Base-by-base conservation (phyloP, 2,113 vertebrate species). In the Coracopsis vasa region DNA sequence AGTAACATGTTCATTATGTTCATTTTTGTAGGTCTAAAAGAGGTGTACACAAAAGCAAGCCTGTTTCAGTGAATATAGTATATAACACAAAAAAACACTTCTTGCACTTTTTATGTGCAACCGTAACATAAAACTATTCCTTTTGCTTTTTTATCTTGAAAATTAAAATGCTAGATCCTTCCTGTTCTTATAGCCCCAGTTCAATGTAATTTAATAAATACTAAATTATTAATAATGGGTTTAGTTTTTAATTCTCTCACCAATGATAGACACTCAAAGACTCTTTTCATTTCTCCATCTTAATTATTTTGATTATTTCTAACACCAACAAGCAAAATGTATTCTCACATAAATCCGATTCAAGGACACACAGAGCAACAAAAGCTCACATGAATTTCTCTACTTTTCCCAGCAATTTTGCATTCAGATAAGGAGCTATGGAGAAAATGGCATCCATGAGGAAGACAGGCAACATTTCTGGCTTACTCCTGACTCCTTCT, bases 1-100 rank as follows among this genome's bases (percentile, higher is more conserved):
- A 61, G 41, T 60, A 69, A 53, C 0, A 0, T 4, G 3, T 41
- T 45, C 21, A 47, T 56, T 1, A 0, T 6, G 4, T n/a, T 44
- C 28, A 44, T 65, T 81, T 58, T 51, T 67, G 3, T 35, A 71
- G 75, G 31, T 8, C 29, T 70, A 50, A 91, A 92, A 81, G 17
- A 33, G 86, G 18, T 86, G 18, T 6, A 71, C 19, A 39, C 18
- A 93, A 80, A 75, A 14, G 8, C 5, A 75, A 70, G 18, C 10
- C 12, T 60, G 1, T 56, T 93, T 47, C 47, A 82, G 70, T 9
- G 11, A 51, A 60, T 42, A 39, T 4, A 48, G 2, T 11, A 50
- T 5, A 48, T 10, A 66, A 53, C 6, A 14, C 60, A 66, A 13
- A 27, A 44, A 74, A 91, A 54, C 15, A 60, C 9, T 10, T 28